Evolutionary conservation across 2,797 vertebrate species (phyloP), one percentile per base, ranked within the genome.

Genomic region (Sebastes oblongus): DNA sequence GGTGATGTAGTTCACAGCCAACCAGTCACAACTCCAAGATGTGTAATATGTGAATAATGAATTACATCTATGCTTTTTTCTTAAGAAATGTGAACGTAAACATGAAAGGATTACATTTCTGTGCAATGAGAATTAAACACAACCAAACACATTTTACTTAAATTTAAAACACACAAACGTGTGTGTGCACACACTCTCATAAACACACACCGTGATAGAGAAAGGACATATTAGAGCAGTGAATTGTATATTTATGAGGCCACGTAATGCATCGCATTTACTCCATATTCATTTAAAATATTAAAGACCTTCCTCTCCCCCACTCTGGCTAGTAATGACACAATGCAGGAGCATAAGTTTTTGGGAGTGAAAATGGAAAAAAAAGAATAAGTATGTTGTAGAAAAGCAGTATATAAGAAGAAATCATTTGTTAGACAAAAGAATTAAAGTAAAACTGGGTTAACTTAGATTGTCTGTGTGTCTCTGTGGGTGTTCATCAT

Each of bases 241-340:
- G 24, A 78, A 80, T 87, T 84, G 69, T 62, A 85, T 88, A 92
- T 92, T 91, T 86, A 93, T 92, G 91, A 93, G 83, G 42, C 55
- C 66, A 80, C 68, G 24, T 88, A 90, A 90, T 90, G 89, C 82
- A 83, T 82, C 77, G 81, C 82, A 91, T 89, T 88, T 88, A 88
- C 84, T 86, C 84, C 82, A 85, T 86, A 85, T 86, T 88, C 75
- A 79, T 82, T 77, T 92, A 34, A 92, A 93, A 93, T 91, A 93
- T 92, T 91, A 81, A 93, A 91, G 67, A 81, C 59, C 60, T 62
- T 68, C 61, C 60, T 59, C 54, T 78, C 8, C 11, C 27, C 7
- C 27, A 62, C 36, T 72, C 36, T 78, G 75, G 62, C 4, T 11
- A 64, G n/a, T 46, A 67, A 72, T 54, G 55, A 39, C 66, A 84